Evolutionary conservation across 23 tunicate species (phyloP), one percentile per base, ranked within the genome.

Genomic region (Clavelina lepadiformis): DNA sequence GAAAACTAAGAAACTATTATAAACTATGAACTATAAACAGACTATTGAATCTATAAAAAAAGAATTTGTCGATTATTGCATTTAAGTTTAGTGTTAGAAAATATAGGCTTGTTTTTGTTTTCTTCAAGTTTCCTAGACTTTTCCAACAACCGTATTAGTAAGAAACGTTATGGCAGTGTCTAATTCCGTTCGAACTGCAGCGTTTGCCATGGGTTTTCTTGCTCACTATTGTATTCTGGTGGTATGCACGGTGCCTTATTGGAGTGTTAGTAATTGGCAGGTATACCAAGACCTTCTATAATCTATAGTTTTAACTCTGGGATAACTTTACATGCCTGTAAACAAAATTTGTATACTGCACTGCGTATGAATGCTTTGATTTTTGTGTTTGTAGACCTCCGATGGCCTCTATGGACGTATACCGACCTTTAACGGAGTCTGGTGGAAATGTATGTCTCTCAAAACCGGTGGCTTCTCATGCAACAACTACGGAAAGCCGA

Each of bases 371-470:
- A 11, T 53, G 20, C 7, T 18, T 18, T 21, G 7, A 53, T 53
- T n/a, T 6, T 13, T 25, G 59, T 53, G 20, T 53, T 53, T 53
- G 6, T 23, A 66, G 72, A 11, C 57, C 8, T 82, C 89, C n/a
- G 63, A 73, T 33, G 71, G 71, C n/a, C 61, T 82, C 53, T 71
- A 73, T 1, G 89, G 89, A 31, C 74, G 89, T 11, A 82, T 82
- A n/a, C 89, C 89, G 23, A 56, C 80, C 5, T 82, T 82, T 65
- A 73, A 82, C 70, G 89, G 89, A 32, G 56, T 82, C 28, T 82
- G 89, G 89, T 82, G 89, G 89, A 80, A 82, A 27, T 82, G 89
- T 61, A 82, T 82, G 89, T 73, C 89, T 18, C 68, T 65, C 3
- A 82, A 73, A 47, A 28, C 47, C 5, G 89, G 89, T 3, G 89